Percentiles rank a stretch among this genome's conserved stretches.
Conservation (phyloP, 2,797 vertebrate genomes). For the Phrynocephalus vlangalii region DNA sequence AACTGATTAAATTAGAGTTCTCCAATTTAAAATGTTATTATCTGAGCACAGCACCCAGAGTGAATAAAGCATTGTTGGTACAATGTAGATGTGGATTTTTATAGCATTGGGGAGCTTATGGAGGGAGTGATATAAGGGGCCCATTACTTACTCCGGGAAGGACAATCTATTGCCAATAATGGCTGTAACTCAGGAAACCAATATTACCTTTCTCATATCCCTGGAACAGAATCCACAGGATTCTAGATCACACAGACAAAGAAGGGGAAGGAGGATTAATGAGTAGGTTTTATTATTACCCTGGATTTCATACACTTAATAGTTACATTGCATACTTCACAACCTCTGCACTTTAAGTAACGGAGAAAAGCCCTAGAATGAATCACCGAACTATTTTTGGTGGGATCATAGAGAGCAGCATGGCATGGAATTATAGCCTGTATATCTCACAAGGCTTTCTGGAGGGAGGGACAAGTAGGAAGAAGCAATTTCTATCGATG, state of each 20-base stretch:
- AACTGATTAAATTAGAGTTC: constrained; percentile 63
- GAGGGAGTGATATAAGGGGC: constrained; percentile 58
- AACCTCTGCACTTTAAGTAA: neutral
- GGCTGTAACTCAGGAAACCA: constrained; percentile 63
- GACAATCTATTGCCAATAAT: constrained; percentile 64
- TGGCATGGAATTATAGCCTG: neutral
- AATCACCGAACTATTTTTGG: no score
- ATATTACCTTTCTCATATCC: constrained; percentile 50
- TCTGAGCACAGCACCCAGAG: constrained; percentile 38
- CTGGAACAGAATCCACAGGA: constrained; percentile 47
- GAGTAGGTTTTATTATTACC: neutral
- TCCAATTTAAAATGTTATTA: constrained; percentile 62
- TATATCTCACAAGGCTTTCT: no score
- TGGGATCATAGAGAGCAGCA: neutral
- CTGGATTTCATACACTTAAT: neutral
- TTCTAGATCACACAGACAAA: constrained; percentile 1
- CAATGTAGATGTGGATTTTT: constrained; percentile 55
- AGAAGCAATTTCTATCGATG: neutral
- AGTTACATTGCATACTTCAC: neutral
- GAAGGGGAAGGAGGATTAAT: neutral
- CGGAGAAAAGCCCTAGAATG: neutral
- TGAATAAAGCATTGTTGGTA: constrained; percentile 37
- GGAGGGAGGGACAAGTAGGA: no score
- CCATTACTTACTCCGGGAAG: constrained; percentile 61
- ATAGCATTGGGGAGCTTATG: constrained; percentile 14